Evolutionary conservation across 2,888 invertebrate species (phyloP).

Genomic region (Tetragnatha montana): DNA sequence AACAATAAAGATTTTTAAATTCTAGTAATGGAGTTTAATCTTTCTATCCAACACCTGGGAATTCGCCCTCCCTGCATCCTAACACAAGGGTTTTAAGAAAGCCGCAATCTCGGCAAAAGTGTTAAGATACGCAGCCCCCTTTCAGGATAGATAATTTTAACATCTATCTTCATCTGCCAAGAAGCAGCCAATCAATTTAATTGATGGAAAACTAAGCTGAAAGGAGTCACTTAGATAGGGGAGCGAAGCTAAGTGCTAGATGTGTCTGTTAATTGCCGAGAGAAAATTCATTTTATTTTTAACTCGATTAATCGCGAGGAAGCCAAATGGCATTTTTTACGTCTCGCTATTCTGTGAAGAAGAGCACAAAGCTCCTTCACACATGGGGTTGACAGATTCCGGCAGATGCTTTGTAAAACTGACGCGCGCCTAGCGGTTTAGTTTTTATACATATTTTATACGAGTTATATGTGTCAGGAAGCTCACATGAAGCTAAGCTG

Average conservation of each 20-base stretch:
- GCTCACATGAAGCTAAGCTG: neutral
- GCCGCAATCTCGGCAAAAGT: no score
- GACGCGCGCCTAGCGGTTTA: neutral
- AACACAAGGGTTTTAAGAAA: no score
- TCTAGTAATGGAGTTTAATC: no score
- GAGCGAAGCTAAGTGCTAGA: neutral
- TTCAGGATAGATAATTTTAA: no score
- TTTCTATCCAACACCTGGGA: no score
- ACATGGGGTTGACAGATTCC: constrained; percentile 2
- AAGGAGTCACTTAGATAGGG: neutral
- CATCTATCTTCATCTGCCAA: neutral
- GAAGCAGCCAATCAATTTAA: neutral
- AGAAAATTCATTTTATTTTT: neutral
- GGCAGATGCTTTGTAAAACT: constrained; percentile 7
- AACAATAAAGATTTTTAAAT: no score
- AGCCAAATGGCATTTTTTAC: neutral
- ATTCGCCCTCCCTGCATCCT: no score
- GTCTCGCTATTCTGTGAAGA: neutral
- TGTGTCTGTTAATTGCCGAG: neutral
- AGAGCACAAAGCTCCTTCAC: neutral
- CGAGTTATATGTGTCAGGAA: neutral
- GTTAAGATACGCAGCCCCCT: no score
- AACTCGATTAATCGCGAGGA: neutral
- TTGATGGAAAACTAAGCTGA: neutral
- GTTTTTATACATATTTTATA: neutral